Conservation (phyloP, 2,797 vertebrate species). For the Sebastes matsubarae region DNA sequence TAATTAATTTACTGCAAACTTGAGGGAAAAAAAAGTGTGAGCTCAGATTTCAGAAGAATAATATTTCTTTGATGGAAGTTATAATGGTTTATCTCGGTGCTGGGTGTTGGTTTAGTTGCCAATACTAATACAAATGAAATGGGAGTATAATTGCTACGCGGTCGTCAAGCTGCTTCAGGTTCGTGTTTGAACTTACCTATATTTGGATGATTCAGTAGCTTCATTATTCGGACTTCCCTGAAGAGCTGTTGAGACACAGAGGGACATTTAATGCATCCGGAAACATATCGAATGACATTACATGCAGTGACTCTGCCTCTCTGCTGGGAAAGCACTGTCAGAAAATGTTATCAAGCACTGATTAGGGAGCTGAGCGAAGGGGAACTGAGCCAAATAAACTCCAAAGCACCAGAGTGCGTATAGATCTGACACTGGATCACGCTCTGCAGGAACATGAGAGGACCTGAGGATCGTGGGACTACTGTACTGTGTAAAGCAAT, state of each 20-base stretch:
- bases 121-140: not conserved
- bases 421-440: slow-evolving; percentile 28
- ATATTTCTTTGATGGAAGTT: not conserved
- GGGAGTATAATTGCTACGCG: not conserved
- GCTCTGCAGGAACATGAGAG: slow-evolving; percentile 20
- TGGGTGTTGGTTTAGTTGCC: not conserved
- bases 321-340: slow-evolving; percentile 8
- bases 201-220: slow-evolving; percentile 95
- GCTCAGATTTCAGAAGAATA: not conserved
- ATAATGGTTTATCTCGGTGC: not conserved
- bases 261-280: slow-evolving; percentile 12
- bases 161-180: not conserved
- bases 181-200: slow-evolving; percentile 86
- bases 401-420: not conserved
- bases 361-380: slow-evolving; percentile 4
- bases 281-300: slow-evolving; percentile 7
- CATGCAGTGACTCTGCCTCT: not conserved
- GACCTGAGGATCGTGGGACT: slow-evolving; percentile 26
- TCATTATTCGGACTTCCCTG: slow-evolving; percentile 98
- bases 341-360: slow-evolving; percentile 8
- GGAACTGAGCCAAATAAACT: slow-evolving; percentile 28
- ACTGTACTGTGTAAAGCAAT: slow-evolving; percentile 42
- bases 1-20: not conserved
- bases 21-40: not conserved
- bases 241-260: slow-evolving; percentile 88